These are phyloP conservation scores for Nesoenas mayeri DNA, from an alignment of 2,113 vertebrate genomes.

Conservation along the genomic window DNA sequence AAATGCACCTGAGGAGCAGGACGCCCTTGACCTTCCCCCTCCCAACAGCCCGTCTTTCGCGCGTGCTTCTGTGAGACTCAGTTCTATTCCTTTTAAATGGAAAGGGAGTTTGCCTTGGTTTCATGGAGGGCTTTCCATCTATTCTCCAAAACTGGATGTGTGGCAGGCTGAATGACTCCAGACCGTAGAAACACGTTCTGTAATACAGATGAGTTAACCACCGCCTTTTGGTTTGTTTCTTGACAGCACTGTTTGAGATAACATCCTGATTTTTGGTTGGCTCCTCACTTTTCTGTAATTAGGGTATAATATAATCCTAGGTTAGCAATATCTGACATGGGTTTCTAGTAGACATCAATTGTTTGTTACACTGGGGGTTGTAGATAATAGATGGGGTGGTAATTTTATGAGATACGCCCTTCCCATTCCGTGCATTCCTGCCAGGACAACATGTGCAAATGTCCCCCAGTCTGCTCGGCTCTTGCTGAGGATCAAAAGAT, in stretches of 20 bases:
- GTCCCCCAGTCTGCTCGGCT: neutral
- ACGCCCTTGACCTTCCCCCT: neutral
- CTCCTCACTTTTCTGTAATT: neutral
- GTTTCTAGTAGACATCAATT: neutral
- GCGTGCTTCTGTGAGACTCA: neutral
- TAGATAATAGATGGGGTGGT: neutral
- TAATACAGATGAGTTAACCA: neutral
- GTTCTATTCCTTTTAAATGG: neutral
- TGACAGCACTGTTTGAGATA: neutral
- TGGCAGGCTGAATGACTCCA: neutral
- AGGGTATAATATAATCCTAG: neutral
- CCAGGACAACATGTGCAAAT: neutral
- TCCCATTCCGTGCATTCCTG: neutral
- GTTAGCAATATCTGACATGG: neutral
- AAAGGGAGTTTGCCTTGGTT: neutral
- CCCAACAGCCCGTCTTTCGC: neutral
- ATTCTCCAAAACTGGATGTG: neutral
- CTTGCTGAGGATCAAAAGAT: conserved; percentile 6
- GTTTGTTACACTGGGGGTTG: neutral
- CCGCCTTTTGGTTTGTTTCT: neutral
- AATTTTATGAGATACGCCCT: neutral
- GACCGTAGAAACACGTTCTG: neutral
- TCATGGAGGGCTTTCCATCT: neutral
- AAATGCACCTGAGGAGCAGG: neutral
- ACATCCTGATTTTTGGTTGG: neutral